Conservation (phyloP, 2,888 invertebrate species). For the Thera obeliscata region DNA sequence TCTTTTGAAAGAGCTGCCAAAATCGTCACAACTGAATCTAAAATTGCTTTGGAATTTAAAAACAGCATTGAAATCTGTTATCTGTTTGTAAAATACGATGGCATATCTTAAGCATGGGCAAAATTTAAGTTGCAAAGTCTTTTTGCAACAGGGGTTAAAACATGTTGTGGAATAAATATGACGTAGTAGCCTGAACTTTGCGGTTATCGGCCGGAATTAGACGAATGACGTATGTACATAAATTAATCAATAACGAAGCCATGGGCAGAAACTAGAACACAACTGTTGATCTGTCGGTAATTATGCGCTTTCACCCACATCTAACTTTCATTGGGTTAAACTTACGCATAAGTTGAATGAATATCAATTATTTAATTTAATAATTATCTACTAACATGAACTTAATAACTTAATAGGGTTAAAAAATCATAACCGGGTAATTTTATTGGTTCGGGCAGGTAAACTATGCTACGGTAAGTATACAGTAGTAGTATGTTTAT, state of each 20-base stretch:
- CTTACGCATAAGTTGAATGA: too few relatives aligned
- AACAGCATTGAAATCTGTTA: neutral
- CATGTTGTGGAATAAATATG: constrained; percentile 8
- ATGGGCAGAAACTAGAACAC: constrained; percentile 23
- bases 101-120: neutral
- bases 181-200: constrained; percentile 28
- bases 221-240: constrained; percentile 27
- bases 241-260: constrained; percentile 31
- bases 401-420: too few relatives aligned
- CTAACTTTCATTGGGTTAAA: constrained; percentile 6
- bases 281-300: constrained; percentile 38
- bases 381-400: too few relatives aligned
- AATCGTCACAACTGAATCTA: neutral
- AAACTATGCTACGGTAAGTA: too few relatives aligned
- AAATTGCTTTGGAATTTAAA: neutral
- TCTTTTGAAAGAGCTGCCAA: too few relatives aligned
- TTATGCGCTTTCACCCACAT: constrained; percentile 26
- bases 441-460: too few relatives aligned
- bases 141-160: constrained; percentile 2
- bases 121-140: neutral
- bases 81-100: neutral
- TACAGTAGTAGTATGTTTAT: too few relatives aligned
- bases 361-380: too few relatives aligned
- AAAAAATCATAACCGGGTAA: too few relatives aligned
- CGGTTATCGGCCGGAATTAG: constrained; percentile 36